Base-by-base conservation (phyloP, 2,113 vertebrate genomes). In the Lepisosteus oculatus region DNA sequence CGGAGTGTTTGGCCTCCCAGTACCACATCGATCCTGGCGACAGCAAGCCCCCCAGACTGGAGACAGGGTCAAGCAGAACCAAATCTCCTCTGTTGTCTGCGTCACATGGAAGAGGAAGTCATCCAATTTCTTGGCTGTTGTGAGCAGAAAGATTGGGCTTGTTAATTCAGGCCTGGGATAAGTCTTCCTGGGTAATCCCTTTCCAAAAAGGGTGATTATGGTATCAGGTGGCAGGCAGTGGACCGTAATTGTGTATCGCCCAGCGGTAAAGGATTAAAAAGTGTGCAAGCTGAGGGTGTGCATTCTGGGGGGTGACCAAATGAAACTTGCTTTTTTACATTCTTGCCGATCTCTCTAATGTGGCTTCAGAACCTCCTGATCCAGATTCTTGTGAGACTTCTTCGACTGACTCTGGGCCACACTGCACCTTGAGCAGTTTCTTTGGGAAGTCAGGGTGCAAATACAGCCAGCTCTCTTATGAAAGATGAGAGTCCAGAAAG, bases 151-250 rank as follows among this genome's bases (percentile, higher is more conserved):
- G 61, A 51, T 68, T 29, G 14, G 54, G 47, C 42, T 54, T 71
- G 70, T 54, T 61, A 79, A 62, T 44, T 66, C 70, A 63, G 62
- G n/a, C 43, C 65, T 65, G 65, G 76, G 29, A 74, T 62, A 70
- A 72, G 62, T 45, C 57, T 55, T 55, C 43, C 7, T 29, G 44
- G 15, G 8, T 80, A 84, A 84, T 76, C 69, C 74, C 75, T 62
- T 72, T 75, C 61, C 72, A 64, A 62, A 62, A 42, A 61, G 56
- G 4, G 56, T 73, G 83, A 86, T 88, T 74, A 87, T 85, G 83
- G 84, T 84, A 81, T 88, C 86, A 87, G 68, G 77, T 73, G 76
- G 55, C 77, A 77, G 66, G 67, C 56, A 65, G 55, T 65, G 69
- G 29, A 29, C 29, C 29, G 29, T 79, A 84, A 85, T 78, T 55